Percentiles rank a stretch among this genome's conserved stretches.
phyloP scores from a whole-genome alignment of 2,888 invertebrate genomes.

The Kuschelorhynchus macadamiae region DNA sequence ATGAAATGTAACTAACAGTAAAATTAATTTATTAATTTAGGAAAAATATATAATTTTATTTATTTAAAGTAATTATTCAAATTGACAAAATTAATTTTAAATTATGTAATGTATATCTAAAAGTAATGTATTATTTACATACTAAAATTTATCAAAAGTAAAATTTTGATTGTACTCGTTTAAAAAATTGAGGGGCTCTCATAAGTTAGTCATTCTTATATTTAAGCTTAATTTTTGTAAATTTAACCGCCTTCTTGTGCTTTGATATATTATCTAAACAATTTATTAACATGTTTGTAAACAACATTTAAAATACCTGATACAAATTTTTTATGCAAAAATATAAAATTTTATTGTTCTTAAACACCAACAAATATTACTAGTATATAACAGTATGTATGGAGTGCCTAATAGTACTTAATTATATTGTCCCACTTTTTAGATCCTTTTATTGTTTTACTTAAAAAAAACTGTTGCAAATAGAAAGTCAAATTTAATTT shows the following conservation, averaged over 20 bases:
- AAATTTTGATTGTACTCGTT: conserved; percentile 53
- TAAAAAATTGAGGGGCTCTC: conserved; percentile 14
- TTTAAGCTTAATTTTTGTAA: conserved; percentile 59
- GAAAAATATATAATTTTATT: not conserved
- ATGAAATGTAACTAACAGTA: not conserved
- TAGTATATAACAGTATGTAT: conserved; percentile 21
- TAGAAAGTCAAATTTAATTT: not conserved
- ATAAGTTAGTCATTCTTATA: conserved; percentile 48
- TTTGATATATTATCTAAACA: conserved; percentile 53
- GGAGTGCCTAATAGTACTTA: conserved; percentile 10
- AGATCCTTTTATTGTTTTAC: too few species aligned
- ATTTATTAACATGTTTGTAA: conserved; percentile 56
- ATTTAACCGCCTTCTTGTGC: conserved; percentile 54
- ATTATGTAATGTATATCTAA: not conserved
- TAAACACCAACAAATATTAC: conserved; percentile 37
- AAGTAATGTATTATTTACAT: conserved; percentile 11
- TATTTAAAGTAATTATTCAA: not conserved
- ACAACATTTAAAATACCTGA: conserved; percentile 53
- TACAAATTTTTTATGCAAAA: conserved; percentile 34
- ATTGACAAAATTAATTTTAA: not conserved
- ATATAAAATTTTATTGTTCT: conserved; percentile 56
- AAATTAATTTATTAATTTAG: not conserved
- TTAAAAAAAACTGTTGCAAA: not conserved
- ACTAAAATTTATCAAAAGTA: conserved; percentile 7
- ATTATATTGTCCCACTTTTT: conserved; percentile 25